phyloP scores from a whole-genome alignment of 2,888 invertebrate species.

The Caenorhabditis sp. region DNA sequence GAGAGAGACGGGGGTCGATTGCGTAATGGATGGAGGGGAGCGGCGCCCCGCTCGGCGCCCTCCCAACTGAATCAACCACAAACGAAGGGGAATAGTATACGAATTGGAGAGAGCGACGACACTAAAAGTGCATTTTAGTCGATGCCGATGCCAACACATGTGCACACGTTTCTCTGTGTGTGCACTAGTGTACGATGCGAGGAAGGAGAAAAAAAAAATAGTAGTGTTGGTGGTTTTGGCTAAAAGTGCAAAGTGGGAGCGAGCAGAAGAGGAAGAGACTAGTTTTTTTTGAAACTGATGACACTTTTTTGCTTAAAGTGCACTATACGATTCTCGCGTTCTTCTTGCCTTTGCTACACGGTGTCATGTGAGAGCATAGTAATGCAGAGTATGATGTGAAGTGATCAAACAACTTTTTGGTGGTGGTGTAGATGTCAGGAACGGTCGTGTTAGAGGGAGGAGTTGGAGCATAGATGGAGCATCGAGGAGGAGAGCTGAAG shows the following conservation, averaged over 20 bases:
- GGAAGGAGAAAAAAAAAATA: not conserved
- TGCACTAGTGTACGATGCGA: slow-evolving; percentile 16
- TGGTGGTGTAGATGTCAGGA: too few relatives aligned
- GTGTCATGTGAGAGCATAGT: too few relatives aligned
- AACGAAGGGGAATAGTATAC: not conserved
- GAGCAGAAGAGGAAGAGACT: not conserved
- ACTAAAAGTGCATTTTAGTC: slow-evolving; percentile 13
- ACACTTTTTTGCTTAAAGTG: not conserved
- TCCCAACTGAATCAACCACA: not conserved
- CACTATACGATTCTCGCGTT: too few relatives aligned
- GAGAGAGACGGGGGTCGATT: not conserved
- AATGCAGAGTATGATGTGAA: too few relatives aligned
- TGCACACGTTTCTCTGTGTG: slow-evolving; percentile 29
- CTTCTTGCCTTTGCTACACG: too few relatives aligned
- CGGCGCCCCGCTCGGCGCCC: not conserved
- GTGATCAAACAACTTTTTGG: too few relatives aligned
- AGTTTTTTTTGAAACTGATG: slow-evolving; percentile 9
- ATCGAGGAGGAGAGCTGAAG: too few relatives aligned
- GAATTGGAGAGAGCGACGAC: not conserved
- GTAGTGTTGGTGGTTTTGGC: not conserved
- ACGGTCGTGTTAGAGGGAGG: too few relatives aligned
- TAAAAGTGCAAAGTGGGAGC: slow-evolving; percentile 54
- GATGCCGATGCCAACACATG: not conserved
- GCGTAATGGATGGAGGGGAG: slow-evolving; percentile 4
- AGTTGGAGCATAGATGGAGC: too few relatives aligned